Conservation (phyloP, 2,113 vertebrate species). For the Melanerpes formicivorus region DNA sequence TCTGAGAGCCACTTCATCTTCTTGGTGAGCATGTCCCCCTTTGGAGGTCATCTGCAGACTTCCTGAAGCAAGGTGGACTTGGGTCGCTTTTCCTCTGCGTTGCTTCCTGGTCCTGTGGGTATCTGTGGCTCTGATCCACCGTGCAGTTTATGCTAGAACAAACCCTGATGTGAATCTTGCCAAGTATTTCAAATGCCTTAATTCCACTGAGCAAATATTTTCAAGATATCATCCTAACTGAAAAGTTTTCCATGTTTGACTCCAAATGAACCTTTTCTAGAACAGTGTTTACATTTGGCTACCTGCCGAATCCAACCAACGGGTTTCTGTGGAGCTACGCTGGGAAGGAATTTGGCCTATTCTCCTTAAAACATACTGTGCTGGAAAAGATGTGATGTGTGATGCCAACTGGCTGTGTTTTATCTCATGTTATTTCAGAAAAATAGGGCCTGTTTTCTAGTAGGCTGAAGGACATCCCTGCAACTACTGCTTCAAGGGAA, state of each 20-base stretch:
- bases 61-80: background rate
- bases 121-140: background rate
- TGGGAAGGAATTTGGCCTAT: slow-evolving; percentile 8
- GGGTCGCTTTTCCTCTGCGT: background rate
- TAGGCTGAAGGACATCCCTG: background rate
- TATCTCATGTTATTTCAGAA: slow-evolving; percentile 13
- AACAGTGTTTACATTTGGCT: slow-evolving; percentile 3
- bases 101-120: background rate
- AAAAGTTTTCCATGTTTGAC: slow-evolving; percentile 4
- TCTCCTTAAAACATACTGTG: background rate
- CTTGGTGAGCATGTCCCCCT: background rate
- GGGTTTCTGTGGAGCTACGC: background rate
- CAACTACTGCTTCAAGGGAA: background rate
- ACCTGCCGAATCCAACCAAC: background rate
- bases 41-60: background rate
- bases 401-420: background rate
- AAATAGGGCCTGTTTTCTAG: background rate
- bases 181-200: slow-evolving; percentile 14
- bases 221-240: slow-evolving; percentile 26
- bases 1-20: background rate
- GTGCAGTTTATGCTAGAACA: background rate
- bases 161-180: background rate
- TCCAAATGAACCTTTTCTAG: slow-evolving; percentile 10
- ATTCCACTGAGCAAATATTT: slow-evolving; percentile 29
- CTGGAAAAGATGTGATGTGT: background rate